A percentile compares a stretch with the other conserved stretches of the same genome.
These are phyloP conservation scores for Craseonycteris thonglongyai DNA, from an alignment of 2,113 vertebrate species.

Conservation along the genomic window DNA sequence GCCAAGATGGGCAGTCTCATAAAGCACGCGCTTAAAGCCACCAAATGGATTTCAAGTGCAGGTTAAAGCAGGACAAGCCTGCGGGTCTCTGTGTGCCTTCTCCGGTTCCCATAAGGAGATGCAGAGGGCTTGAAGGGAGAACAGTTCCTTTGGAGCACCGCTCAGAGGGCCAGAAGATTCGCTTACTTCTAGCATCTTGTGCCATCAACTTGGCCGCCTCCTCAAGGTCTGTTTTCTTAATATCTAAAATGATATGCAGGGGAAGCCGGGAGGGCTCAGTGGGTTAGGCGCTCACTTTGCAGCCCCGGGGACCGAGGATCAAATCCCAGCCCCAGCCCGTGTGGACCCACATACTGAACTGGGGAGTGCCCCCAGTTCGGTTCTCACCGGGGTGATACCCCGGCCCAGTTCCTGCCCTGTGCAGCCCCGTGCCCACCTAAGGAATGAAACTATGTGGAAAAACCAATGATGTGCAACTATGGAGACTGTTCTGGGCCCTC, in stretches of 20 bases:
- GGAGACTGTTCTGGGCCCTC: too few relatives aligned
- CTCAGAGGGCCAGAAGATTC: background rate
- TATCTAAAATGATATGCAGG: background rate
- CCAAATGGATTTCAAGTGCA: background rate
- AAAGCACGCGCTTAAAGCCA: background rate
- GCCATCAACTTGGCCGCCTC: background rate
- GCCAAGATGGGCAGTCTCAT: background rate
- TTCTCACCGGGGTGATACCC: too few relatives aligned
- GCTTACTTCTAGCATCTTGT: background rate
- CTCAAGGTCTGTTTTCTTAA: background rate
- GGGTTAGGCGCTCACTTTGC: too few relatives aligned
- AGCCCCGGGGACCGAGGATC: too few relatives aligned
- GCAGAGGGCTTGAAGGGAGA: background rate
- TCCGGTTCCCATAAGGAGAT: background rate
- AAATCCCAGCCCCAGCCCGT: too few relatives aligned
- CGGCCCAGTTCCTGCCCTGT: too few relatives aligned
- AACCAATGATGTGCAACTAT: too few relatives aligned
- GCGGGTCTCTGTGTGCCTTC: background rate
- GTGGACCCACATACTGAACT: too few relatives aligned
- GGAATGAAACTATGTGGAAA: too few relatives aligned
- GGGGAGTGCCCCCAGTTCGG: too few relatives aligned
- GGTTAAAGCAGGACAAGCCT: background rate
- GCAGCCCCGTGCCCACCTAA: too few relatives aligned
- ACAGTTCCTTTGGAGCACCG: background rate
- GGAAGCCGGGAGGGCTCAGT: too few relatives aligned